A percentile compares a stretch with the other conserved stretches of the same genome.
These are phyloP conservation scores for Xenus cinereus DNA, from an alignment of 2,113 vertebrate genomes.

Conservation along the genomic window DNA sequence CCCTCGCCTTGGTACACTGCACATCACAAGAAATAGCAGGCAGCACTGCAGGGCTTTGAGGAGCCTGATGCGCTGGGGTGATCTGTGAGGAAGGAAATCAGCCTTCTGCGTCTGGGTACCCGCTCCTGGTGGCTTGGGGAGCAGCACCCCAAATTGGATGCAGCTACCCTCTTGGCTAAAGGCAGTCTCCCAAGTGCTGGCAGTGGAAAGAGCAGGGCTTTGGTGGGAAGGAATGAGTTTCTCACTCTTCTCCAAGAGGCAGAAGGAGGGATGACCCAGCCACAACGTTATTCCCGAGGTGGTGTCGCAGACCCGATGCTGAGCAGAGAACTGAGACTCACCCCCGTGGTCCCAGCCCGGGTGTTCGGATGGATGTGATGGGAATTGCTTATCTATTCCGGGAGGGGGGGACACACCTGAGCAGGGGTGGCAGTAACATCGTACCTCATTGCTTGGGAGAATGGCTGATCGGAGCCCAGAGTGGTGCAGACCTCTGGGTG, in stretches of 20 bases:
- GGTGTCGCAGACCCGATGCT: neutral
- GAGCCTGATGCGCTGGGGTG: neutral
- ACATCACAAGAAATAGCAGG: neutral
- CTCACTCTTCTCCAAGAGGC: neutral
- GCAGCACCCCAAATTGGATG: neutral
- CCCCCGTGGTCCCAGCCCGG: neutral
- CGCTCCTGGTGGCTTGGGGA: neutral
- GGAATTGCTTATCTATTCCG: neutral
- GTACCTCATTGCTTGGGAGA: neutral
- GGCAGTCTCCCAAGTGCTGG: neutral
- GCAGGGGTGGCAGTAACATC: neutral
- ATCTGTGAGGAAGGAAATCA: neutral
- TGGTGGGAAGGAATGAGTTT: neutral
- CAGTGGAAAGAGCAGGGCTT: neutral
- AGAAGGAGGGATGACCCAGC: neutral
- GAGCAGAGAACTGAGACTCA: neutral
- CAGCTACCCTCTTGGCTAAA: neutral
- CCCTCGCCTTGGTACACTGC: neutral
- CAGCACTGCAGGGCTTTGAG: neutral
- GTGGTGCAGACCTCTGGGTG: neutral
- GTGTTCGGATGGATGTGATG: neutral
- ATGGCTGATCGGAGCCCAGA: neutral
- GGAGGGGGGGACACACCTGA: neutral
- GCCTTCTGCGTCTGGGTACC: neutral
- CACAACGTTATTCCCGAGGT: rapidly evolving